These are phyloP conservation scores for Oophaga sylvatica DNA, from an alignment of 2,797 vertebrate genomes.

Conservation along the genomic window DNA sequence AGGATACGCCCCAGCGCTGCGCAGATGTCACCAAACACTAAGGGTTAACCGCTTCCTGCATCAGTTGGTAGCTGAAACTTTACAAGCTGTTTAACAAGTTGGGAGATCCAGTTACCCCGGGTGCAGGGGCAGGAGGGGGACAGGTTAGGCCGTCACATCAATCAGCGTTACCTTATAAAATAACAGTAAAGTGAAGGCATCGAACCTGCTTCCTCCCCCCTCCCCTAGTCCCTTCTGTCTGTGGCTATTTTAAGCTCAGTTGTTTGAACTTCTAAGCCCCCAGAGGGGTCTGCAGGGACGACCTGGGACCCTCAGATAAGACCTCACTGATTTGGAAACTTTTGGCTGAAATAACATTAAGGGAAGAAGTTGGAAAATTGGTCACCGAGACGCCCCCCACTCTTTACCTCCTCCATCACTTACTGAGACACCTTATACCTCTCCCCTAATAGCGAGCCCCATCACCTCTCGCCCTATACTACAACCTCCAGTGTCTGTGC, in stretches of 20 bases:
- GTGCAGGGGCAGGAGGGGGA: slow-evolving; percentile 27
- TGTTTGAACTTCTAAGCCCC: slow-evolving; percentile 58
- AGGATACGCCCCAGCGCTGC: not conserved
- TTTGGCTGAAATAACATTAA: slow-evolving; percentile 59
- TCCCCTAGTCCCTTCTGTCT: slow-evolving; percentile 44
- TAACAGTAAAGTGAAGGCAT: slow-evolving; percentile 48
- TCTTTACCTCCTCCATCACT: slow-evolving; percentile 34
- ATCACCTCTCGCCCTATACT: slow-evolving; percentile 52
- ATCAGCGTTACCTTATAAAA: slow-evolving; percentile 54
- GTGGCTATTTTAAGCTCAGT: slow-evolving; percentile 52
- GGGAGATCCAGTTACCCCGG: slow-evolving; percentile 40
- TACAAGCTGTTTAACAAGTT: slow-evolving; percentile 57
- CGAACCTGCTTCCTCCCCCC: slow-evolving; percentile 47
- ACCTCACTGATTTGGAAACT: slow-evolving; percentile 56
- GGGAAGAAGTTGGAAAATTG: slow-evolving; percentile 53
- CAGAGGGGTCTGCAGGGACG: slow-evolving; percentile 32
- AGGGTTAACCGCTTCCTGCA: slow-evolving; percentile 32
- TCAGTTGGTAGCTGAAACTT: slow-evolving; percentile 43
- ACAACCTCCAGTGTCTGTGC: slow-evolving; percentile 29
- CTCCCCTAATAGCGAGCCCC: slow-evolving; percentile 29
- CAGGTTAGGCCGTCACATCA: slow-evolving; percentile 46
- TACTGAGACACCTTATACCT: slow-evolving; percentile 56
- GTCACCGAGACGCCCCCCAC: slow-evolving; percentile 5
- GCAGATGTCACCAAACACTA: not conserved
- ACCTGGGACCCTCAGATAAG: slow-evolving; percentile 51